Conservation (phyloP, 1,140 invertebrate species). For the Drosophila equinoxialis region DNA sequence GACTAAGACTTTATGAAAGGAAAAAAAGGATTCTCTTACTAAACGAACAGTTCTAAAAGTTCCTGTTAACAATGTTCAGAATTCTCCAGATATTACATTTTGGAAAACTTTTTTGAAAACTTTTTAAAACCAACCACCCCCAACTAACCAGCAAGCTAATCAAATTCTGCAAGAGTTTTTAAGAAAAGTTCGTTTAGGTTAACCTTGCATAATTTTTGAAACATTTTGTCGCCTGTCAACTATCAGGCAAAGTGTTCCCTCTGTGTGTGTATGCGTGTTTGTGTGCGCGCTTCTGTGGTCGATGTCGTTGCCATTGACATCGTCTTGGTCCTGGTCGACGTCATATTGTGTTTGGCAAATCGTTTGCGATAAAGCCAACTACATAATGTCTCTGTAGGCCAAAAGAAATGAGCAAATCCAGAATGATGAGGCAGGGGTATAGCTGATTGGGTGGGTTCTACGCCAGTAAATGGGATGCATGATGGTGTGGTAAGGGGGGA, state of each 20-base stretch:
- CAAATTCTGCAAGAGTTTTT: too few relatives aligned
- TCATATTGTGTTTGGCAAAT: constrained; percentile 79
- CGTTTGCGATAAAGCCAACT: constrained; percentile 79
- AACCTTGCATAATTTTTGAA: neutral
- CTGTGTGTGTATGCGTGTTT: neutral
- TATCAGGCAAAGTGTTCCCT: constrained; percentile 19
- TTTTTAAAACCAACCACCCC: too few relatives aligned
- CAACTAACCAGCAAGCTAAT: too few relatives aligned
- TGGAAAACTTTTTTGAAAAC: too few relatives aligned
- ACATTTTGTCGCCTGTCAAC: constrained; percentile 57
- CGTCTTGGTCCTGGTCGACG: constrained; percentile 48
- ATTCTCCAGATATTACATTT: too few relatives aligned
- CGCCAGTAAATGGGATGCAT: neutral
- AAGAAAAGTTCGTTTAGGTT: neutral
- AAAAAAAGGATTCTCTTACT: too few relatives aligned
- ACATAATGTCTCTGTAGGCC: constrained; percentile 76
- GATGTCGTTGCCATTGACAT: constrained; percentile 54
- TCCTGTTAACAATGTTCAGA: too few relatives aligned
- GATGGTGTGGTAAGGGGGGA: neutral
- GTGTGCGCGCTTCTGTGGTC: constrained; percentile 44
- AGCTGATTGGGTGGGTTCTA: neutral
- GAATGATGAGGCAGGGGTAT: constrained; percentile 5
- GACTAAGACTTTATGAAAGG: too few relatives aligned
- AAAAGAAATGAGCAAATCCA: constrained; percentile 14
- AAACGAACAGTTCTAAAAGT: too few relatives aligned